Evolutionary conservation across 2,113 vertebrate genomes (phyloP).

Genomic region (Australoheros scitulus): DNA sequence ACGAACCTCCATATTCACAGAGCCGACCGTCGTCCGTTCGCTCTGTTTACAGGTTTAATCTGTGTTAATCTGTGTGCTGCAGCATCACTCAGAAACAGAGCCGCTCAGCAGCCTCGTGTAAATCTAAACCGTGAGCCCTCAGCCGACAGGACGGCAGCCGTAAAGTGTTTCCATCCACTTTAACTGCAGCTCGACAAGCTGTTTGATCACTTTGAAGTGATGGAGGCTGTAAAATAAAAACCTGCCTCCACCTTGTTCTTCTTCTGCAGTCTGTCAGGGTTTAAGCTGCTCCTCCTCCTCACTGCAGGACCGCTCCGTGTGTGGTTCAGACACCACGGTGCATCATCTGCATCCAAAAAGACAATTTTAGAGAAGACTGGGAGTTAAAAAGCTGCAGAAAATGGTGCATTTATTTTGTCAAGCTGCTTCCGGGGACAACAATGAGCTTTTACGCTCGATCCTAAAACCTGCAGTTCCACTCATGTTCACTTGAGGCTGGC

Average conservation of each 20-base stretch:
- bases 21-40: background rate
- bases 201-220: slow-evolving; percentile 56
- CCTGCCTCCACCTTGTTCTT: slow-evolving; percentile 11
- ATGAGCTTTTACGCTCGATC: background rate
- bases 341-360: slow-evolving; percentile 2
- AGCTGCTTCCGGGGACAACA: background rate
- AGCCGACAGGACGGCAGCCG: slow-evolving; percentile 6
- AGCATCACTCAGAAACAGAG: background rate
- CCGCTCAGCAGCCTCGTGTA: background rate
- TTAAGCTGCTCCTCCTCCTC: slow-evolving; percentile 20
- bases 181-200: slow-evolving; percentile 29
- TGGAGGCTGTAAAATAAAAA: slow-evolving; percentile 37
- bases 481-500: background rate
- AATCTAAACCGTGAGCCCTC: background rate
- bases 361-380: background rate
- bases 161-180: slow-evolving; percentile 13
- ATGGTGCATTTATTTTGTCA: background rate
- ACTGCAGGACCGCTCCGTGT: background rate
- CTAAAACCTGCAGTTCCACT: background rate
- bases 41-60: too few relatives aligned
- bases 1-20: background rate
- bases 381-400: background rate
- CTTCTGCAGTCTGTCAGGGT: slow-evolving; percentile 4
- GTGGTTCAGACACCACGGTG: background rate
- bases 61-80: background rate